Conservation (phyloP, 2,113 vertebrate species). For the Suricata suricatta region DNA sequence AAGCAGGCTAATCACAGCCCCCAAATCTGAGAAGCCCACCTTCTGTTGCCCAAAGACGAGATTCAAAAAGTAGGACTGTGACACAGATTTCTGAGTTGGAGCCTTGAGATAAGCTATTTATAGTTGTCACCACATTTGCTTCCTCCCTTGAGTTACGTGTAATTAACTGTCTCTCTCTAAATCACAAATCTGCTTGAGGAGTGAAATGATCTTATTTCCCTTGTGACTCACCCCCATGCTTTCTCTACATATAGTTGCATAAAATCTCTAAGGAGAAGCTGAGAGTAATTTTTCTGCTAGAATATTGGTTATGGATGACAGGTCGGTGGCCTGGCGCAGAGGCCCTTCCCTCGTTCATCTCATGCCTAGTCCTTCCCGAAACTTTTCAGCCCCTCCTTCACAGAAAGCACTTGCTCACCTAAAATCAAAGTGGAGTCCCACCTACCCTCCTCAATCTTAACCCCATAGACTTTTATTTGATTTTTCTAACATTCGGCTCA, state of each 20-base stretch:
- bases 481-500: neutral
- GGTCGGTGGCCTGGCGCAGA: neutral
- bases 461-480: neutral
- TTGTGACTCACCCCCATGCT: neutral
- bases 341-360: neutral
- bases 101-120: neutral
- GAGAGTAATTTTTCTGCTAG: neutral
- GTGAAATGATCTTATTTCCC: constrained; percentile 2
- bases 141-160: neutral
- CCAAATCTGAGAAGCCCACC: neutral
- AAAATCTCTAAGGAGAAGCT: constrained; percentile 5
- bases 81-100: neutral
- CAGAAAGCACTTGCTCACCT: neutral
- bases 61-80: neutral
- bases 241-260: neutral
- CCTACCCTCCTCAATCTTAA: neutral
- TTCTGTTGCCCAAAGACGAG: neutral
- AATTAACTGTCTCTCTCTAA: neutral
- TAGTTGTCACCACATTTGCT: neutral
- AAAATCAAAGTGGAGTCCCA: neutral
- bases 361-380: neutral
- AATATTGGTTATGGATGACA: neutral
- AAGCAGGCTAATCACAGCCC: neutral
- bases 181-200: neutral
- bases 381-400: neutral